phyloP scores from a whole-genome alignment of 2,888 invertebrate genomes.

The Trichogramma evanescens region DNA sequence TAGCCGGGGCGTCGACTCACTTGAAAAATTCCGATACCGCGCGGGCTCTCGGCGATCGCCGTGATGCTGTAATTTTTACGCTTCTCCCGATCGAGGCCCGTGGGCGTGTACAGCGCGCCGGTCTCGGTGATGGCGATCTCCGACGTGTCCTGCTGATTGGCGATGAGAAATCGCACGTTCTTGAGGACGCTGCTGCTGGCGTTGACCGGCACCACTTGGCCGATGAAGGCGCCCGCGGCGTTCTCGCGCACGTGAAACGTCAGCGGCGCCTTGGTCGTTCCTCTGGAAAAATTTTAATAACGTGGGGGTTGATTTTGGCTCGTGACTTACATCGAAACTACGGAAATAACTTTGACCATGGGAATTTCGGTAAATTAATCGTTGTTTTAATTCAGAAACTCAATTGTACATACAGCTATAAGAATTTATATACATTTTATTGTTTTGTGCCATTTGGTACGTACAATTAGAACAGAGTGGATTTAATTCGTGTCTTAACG shows the following conservation, averaged over 20 bases:
- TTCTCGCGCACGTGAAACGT: constrained; percentile 74
- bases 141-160: constrained; percentile 74
- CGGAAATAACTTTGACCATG: too few species aligned
- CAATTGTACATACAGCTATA: too few species aligned
- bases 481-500: too few species aligned
- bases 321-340: too few species aligned
- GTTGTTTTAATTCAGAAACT: too few species aligned
- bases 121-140: constrained; percentile 73
- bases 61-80: constrained; percentile 68
- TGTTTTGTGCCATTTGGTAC: too few species aligned
- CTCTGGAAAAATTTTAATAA: constrained; percentile 47
- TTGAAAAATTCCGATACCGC: constrained; percentile 70
- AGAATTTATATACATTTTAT: too few species aligned
- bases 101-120: constrained; percentile 72
- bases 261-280: constrained; percentile 62
- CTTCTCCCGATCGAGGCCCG: constrained; percentile 70
- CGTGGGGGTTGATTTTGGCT: too few species aligned
- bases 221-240: constrained; percentile 64
- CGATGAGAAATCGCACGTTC: constrained; percentile 66
- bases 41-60: constrained; percentile 70
- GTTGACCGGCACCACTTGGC: constrained; percentile 61
- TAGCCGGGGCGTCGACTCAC: constrained; percentile 35
- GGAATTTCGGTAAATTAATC: too few species aligned
- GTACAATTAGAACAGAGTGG: too few species aligned
- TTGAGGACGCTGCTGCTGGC: constrained; percentile 39